phyloP scores from a whole-genome alignment of 1,140 invertebrate species.

The Leptopilina boulardi region DNA sequence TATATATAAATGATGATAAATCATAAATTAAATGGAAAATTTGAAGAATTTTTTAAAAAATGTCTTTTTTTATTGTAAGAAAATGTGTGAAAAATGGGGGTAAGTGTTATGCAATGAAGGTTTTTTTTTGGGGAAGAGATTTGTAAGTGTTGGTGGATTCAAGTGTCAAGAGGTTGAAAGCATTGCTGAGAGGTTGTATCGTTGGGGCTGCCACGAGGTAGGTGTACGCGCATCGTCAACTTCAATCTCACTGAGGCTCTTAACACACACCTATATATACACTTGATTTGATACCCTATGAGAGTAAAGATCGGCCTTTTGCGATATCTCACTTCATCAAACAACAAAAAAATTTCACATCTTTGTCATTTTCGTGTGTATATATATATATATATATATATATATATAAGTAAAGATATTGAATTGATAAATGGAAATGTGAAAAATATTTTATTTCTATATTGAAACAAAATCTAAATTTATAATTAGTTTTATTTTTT shows the following conservation, averaged over 20 bases:
- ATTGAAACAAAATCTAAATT: too few relatives aligned
- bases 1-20: too few relatives aligned
- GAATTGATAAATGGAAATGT: neutral
- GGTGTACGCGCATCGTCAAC: conserved; percentile 22
- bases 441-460: neutral
- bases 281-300: neutral
- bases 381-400: too few relatives aligned
- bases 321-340: neutral
- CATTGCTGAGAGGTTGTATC: conserved; percentile 14
- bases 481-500: too few relatives aligned
- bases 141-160: neutral
- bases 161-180: neutral
- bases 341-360: neutral
- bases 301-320: neutral
- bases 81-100: too few relatives aligned
- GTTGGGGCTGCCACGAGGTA: neutral
- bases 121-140: neutral
- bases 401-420: neutral
- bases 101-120: too few relatives aligned
- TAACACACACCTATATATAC: neutral
- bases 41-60: too few relatives aligned
- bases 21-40: too few relatives aligned
- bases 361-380: neutral
- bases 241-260: neutral
- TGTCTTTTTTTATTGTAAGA: too few relatives aligned